These are phyloP conservation scores for Trachelipus rathkii DNA, from an alignment of 1,140 invertebrate species.

Conservation along the genomic window DNA sequence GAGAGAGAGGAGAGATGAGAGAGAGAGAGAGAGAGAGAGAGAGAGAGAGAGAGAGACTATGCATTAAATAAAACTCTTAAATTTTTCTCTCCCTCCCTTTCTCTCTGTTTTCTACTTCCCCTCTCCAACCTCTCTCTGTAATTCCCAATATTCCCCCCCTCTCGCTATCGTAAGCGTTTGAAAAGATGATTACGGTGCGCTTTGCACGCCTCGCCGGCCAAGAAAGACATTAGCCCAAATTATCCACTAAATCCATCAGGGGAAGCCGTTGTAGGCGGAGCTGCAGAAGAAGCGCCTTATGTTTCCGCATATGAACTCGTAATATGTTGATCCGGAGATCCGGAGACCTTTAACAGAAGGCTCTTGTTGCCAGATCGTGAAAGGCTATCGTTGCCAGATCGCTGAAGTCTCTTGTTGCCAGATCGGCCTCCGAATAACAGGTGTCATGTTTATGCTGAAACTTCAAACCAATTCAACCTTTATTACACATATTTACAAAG, in stretches of 20 bases:
- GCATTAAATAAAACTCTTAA: too few species aligned
- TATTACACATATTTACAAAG: too few species aligned
- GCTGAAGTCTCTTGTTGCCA: too few species aligned
- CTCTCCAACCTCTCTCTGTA: neutral
- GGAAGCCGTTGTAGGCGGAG: neutral
- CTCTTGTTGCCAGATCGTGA: too few species aligned
- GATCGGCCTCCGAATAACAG: too few species aligned
- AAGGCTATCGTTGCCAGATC: too few species aligned
- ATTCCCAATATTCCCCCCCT: neutral
- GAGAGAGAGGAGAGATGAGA: too few species aligned
- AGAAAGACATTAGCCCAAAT: constrained; percentile 10
- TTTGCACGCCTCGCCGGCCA: constrained; percentile 1
- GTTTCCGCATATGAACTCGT: neutral
- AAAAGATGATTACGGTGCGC: neutral
- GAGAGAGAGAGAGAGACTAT: too few species aligned
- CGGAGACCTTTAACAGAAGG: constrained; percentile 1
- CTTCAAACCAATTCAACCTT: too few species aligned
- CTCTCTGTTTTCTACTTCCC: neutral
- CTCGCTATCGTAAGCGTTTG: neutral
- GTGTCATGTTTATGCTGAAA: too few species aligned
- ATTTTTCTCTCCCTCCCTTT: neutral
- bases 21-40: too few species aligned
- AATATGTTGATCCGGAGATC: constrained; percentile 1
- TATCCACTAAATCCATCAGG: constrained; percentile 1
- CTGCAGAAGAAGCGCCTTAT: neutral